Evolutionary conservation across 2,797 vertebrate species (phyloP).

Genomic region (Sorex maritimensis): DNA sequence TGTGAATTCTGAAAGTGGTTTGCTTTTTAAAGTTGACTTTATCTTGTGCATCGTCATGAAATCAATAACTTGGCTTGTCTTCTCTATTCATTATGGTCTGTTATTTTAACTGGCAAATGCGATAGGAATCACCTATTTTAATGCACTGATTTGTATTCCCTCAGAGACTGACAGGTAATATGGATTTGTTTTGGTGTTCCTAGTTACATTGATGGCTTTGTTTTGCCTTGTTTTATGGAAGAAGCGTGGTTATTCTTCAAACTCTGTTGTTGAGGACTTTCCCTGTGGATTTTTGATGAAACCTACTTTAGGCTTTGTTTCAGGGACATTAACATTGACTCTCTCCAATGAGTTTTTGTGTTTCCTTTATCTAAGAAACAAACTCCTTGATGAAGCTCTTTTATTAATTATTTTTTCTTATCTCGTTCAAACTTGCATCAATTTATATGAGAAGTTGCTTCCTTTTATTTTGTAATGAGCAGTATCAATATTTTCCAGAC

Average conservation of each 20-base stretch:
- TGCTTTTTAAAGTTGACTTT: conserved; percentile 47
- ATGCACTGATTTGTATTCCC: conserved; percentile 16
- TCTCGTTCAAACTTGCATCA: conserved; percentile 24
- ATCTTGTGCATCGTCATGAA: conserved; percentile 49
- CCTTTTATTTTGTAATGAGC: not conserved
- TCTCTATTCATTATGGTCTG: conserved; percentile 16
- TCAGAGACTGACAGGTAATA: not conserved
- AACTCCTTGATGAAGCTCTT: conserved; percentile 33
- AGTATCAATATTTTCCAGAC: not conserved
- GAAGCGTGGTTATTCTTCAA: conserved; percentile 9
- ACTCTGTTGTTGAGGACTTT: not conserved
- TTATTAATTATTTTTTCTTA: not conserved
- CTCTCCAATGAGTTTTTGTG: not conserved
- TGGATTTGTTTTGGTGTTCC: not conserved
- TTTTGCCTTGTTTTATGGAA: not conserved
- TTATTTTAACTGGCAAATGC: conserved; percentile 47
- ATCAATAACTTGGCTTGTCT: conserved; percentile 40
- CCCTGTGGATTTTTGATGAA: conserved; percentile 27
- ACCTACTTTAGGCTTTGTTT: conserved; percentile 4
- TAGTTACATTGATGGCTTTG: not conserved
- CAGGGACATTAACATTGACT: not conserved
- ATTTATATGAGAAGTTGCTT: conserved; percentile 39
- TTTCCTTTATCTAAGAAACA: conserved; percentile 13
- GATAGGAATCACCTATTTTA: not conserved
- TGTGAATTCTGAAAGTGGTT: conserved; percentile 70